Conservation (phyloP, 2,888 invertebrate genomes). For the Melanargia galathea region DNA sequence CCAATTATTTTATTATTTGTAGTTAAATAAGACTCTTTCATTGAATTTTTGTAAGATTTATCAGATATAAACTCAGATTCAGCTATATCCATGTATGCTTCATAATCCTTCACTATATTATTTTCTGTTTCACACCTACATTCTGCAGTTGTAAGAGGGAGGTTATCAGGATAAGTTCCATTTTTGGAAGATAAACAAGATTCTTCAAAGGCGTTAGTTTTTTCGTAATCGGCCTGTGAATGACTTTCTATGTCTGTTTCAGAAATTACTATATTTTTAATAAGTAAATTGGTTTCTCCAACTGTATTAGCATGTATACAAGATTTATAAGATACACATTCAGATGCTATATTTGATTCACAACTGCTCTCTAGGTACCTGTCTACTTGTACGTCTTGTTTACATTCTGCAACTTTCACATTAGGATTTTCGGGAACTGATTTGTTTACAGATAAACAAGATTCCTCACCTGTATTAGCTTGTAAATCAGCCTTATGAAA, state of each 20-base stretch:
- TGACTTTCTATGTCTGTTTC: too few relatives aligned
- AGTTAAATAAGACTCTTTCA: not conserved
- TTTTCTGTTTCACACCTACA: not conserved
- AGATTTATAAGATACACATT: constrained; percentile 2
- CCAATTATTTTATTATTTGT: not conserved
- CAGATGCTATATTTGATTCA: not conserved
- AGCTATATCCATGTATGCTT: not conserved
- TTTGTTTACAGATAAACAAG: not conserved
- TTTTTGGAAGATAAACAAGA: not conserved
- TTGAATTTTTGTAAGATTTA: not conserved
- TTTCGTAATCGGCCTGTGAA: too few relatives aligned
- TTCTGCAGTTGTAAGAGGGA: not conserved
- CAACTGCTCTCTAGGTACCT: not conserved
- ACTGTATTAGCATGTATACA: not conserved
- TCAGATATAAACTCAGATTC: not conserved
- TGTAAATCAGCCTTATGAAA: not conserved
- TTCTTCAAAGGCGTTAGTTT: not conserved
- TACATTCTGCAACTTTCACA: not conserved
- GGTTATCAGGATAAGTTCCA: not conserved
- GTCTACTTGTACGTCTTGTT: not conserved
- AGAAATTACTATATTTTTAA: not conserved
- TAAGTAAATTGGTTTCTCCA: not conserved
- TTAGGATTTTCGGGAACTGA: not conserved
- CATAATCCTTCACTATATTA: not conserved
- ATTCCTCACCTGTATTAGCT: not conserved